Evolutionary conservation across 2,888 invertebrate species (phyloP), one percentile per base, ranked within the genome.

Genomic region (Alloscopus bannaensis): DNA sequence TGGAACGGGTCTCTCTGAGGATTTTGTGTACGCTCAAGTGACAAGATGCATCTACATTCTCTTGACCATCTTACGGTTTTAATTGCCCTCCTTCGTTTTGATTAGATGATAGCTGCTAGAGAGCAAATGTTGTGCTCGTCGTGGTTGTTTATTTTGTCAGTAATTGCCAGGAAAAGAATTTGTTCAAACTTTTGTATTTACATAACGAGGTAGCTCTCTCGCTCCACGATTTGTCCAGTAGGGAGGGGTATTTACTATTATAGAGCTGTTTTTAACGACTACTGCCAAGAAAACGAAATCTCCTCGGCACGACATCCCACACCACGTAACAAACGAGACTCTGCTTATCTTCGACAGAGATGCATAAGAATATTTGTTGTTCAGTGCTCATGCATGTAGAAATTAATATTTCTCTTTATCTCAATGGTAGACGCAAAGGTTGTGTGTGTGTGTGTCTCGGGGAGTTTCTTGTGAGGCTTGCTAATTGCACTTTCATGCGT

Each of bases 401-500:
- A 52, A 57, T 73, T 65, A 73, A 73, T 73, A 65, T 55, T 45
- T 64, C 64, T 52, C 36, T 36, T 36, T n/a, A n/a, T 52, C 64
- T 29, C 64, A 73, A 55, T 64, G 72, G 24, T 20, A 22, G 6
- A 52, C 52, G 52, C 52, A 52, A 36, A 22, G 24, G 4, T 52
- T 6, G 4, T 47, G 47, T 52, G 52, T 36, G 36, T 13, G 13
- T 8, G 22, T 52, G 13, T n/a, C 24, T n/a, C n/a, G n/a, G n/a
- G n/a, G n/a, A n/a, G n/a, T n/a, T 55, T 59, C 26, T 55, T 71
- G 59, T 66, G 66, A 75, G 72, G 28, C 57, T 40, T 70, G 50
- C 70, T 78, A 78, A 78, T 78, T 78, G 77, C 77, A 65, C 64
- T 59, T 59, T 28, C 47, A 71, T 57, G 77, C 57, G 70, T 78